These are phyloP conservation scores for Heliopora coerulea DNA, from an alignment of 92 coral and sea anemone species.

Conservation along the genomic window DNA sequence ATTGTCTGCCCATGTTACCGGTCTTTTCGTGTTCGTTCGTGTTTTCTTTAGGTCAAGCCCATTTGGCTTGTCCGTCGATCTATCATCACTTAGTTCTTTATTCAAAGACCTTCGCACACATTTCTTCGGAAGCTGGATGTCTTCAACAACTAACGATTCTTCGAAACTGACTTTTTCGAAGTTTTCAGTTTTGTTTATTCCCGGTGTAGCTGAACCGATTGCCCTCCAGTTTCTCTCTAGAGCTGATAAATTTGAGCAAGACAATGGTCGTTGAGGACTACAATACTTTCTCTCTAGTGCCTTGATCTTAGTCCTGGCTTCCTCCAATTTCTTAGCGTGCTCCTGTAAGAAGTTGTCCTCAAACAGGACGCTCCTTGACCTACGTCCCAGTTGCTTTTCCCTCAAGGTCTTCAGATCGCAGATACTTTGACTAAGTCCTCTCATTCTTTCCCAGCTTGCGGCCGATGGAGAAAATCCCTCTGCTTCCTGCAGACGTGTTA, in stretches of 20 bases:
- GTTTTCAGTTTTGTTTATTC: not conserved
- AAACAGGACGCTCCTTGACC: conserved; percentile 62
- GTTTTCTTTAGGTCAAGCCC: conserved; percentile 30
- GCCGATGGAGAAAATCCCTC: not conserved
- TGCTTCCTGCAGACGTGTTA: not conserved
- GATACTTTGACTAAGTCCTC: conserved; percentile 64
- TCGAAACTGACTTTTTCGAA: no score
- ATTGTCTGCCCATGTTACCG: conserved; percentile 19
- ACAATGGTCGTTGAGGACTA: not conserved
- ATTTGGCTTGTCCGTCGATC: conserved; percentile 71
- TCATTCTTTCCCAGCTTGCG: conserved; percentile 30
- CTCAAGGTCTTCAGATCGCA: conserved; percentile 61
- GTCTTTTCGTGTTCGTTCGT: conserved; percentile 6
- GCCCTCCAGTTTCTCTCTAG: not conserved
- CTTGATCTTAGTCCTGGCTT: conserved; percentile 81
- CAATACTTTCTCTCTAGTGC: conserved; percentile 83
- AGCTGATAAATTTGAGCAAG: not conserved
- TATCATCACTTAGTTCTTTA: conserved; percentile 54
- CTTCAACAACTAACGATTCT: not conserved
- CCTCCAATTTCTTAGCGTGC: conserved; percentile 74
- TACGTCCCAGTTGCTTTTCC: conserved; percentile 43
- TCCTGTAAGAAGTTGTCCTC: conserved; percentile 76
- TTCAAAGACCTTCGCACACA: not conserved
- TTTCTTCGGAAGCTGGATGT: not conserved
- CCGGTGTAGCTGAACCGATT: not conserved